Base-by-base conservation (phyloP, 2,113 vertebrate species). In the Neogobius melanostomus region DNA sequence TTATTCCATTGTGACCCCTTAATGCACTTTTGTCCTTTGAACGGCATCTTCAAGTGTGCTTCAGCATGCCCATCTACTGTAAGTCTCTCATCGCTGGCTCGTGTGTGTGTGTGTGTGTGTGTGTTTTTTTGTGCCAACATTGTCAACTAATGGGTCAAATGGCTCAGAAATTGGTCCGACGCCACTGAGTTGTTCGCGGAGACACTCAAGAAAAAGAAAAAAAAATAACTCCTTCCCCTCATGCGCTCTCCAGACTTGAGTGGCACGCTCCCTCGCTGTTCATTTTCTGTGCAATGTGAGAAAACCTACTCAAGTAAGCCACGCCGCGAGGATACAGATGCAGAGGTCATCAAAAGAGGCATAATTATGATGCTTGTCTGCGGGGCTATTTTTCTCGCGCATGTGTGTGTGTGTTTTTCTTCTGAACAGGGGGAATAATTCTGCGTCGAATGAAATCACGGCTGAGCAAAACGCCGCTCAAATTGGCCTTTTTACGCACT, bases 81-180 rank as follows among this genome's bases (percentile, higher is more conserved):
- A n/a, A n/a, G 61, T 51, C 85, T 82, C 67, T 82, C 66, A 79
- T 57, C 71, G 0, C 66, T 66, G 68, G 21, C 21, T 21, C 2
- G 21, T 21, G 21, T 21, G n/a, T n/a, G n/a, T n/a, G n/a, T n/a
- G n/a, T n/a, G n/a, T n/a, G n/a, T n/a, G n/a, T n/a, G n/a, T n/a
- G 66, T 83, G 74, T 84, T 72, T 85, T 87, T 77, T 21, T 82
- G 85, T 80, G 71, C 76, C 64, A 74, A 84, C 63, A 68, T 54
- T 75, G 69, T 76, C 79, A 81, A 77, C 75, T 86, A 88, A 88
- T 89, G 77, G 82, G 75, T 83, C 70, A 84, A 86, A 88, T 79
- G 74, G 76, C 70, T 48, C 70, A 69, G 59, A 82, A 86, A 85
- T 83, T 79, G 62, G 69, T 71, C 66, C 51, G 66, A 81, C 81